phyloP scores from a whole-genome alignment of 2,113 vertebrate genomes.

The Poecilia latipinna region DNA sequence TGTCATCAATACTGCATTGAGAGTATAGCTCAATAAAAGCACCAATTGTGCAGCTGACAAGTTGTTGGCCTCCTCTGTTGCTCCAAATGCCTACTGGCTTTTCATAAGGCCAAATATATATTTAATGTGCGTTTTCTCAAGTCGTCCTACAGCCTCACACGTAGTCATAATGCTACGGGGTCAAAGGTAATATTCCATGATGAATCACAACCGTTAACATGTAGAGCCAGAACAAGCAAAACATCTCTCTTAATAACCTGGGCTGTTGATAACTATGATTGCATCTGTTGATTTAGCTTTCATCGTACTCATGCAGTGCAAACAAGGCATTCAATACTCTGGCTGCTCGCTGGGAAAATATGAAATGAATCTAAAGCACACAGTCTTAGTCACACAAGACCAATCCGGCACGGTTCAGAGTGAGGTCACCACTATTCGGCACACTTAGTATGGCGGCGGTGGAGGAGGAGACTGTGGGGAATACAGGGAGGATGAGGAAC shows the following conservation, averaged over 20 bases:
- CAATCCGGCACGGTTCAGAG: constrained; percentile 33
- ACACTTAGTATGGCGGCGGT: constrained; percentile 9
- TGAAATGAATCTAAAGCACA: constrained; percentile 53
- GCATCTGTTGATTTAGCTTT: constrained; percentile 3
- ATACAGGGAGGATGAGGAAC: constrained; percentile 6
- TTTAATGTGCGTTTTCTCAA: constrained; percentile 16
- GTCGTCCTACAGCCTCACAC: constrained; percentile 1
- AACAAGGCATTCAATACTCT: constrained; percentile 31
- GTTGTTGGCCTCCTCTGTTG: constrained; percentile 10
- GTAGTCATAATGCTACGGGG: background rate
- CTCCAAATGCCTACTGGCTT: constrained; percentile 1
- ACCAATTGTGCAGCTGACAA: background rate
- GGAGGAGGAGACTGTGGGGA: constrained; percentile 12
- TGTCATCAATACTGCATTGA: background rate
- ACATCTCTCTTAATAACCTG: background rate
- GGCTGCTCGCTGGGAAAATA: constrained; percentile 31
- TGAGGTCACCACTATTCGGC: constrained; percentile 43
- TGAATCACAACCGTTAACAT: constrained; percentile 20
- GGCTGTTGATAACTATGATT: constrained; percentile 18
- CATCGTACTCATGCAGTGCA: constrained; percentile 14
- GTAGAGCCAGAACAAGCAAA: constrained; percentile 2
- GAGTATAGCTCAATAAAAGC: constrained; percentile 9
- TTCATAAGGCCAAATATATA: constrained; percentile 16
- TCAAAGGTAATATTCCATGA: background rate
- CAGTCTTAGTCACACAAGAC: constrained; percentile 45